phyloP scores from a whole-genome alignment of 2,797 vertebrate genomes.

The Poliocrania exsul region DNA sequence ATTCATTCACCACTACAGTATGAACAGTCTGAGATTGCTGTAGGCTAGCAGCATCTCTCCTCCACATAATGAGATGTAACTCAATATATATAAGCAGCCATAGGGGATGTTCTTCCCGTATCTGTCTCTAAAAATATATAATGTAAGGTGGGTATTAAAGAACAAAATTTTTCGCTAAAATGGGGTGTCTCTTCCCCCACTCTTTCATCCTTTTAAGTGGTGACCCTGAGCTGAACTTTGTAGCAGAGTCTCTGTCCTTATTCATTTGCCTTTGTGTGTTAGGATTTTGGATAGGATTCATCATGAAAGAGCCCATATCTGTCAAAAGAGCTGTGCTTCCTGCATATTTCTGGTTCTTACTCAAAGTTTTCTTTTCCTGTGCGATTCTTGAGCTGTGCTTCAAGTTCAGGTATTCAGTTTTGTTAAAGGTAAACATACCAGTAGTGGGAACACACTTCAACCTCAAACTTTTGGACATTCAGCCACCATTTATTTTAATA shows the following conservation, averaged over 20 bases:
- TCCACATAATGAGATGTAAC: not conserved
- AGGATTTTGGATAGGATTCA: not conserved
- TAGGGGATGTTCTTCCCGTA: not conserved
- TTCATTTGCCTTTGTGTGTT: not conserved
- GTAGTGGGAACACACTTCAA: not conserved
- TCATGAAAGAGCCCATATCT: not conserved
- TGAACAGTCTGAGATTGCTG: not conserved
- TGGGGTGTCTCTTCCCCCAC: not conserved
- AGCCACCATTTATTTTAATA: not conserved
- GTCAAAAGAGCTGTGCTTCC: not conserved
- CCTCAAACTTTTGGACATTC: not conserved
- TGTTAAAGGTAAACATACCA: slow-evolving; percentile 6
- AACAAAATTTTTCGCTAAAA: not conserved
- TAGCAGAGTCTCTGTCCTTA: not conserved
- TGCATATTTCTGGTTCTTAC: slow-evolving; percentile 3
- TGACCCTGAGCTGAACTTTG: not conserved
- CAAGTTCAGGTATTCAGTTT: slow-evolving; percentile 21
- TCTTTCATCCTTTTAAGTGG: not conserved
- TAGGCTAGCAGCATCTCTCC: not conserved
- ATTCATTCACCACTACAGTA: not conserved
- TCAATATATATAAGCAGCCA: not conserved
- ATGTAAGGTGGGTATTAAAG: not conserved
- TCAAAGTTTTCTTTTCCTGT: not conserved
- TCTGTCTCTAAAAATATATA: not conserved
- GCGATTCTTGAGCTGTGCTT: not conserved